Percentiles rank a stretch among this genome's conserved stretches.
These are phyloP conservation scores for Dolichotis patagonum DNA, from an alignment of 2,113 vertebrate genomes.

Conservation along the genomic window DNA sequence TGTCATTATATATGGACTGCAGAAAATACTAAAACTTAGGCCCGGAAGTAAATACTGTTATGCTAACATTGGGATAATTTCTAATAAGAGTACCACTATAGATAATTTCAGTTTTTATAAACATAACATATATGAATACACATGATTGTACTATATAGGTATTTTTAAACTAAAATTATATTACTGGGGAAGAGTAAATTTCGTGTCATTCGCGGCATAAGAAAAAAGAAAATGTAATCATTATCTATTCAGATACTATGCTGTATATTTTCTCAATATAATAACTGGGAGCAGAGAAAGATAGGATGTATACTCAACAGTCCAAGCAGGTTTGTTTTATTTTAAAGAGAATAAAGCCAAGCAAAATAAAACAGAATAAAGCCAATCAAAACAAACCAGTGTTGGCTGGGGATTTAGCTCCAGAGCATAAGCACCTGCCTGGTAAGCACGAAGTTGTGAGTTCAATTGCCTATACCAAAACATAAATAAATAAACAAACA, in stretches of 20 bases:
- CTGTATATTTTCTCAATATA: not conserved
- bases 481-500: too few relatives aligned
- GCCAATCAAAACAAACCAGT: too few relatives aligned
- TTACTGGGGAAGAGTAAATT: conserved; percentile 37
- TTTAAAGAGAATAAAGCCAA: too few relatives aligned
- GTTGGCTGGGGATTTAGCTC: too few relatives aligned
- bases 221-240: conserved; percentile 30
- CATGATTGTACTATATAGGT: conserved; percentile 44
- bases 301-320: not conserved
- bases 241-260: not conserved
- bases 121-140: conserved; percentile 38
- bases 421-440: too few relatives aligned
- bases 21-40: conserved; percentile 55
- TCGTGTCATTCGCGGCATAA: not conserved
- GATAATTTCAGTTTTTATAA: conserved; percentile 35
- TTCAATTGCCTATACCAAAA: too few relatives aligned
- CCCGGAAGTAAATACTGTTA: not conserved
- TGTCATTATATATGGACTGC: not conserved
- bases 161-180: conserved; percentile 47
- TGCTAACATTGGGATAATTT: conserved; percentile 49
- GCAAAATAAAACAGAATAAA: too few relatives aligned
- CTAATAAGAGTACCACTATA: conserved; percentile 47
- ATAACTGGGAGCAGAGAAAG: not conserved
- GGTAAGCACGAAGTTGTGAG: too few relatives aligned
- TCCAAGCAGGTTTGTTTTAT: not conserved